Evolutionary conservation across 2,797 vertebrate species (phyloP).

Genomic region (Falco peregrinus): DNA sequence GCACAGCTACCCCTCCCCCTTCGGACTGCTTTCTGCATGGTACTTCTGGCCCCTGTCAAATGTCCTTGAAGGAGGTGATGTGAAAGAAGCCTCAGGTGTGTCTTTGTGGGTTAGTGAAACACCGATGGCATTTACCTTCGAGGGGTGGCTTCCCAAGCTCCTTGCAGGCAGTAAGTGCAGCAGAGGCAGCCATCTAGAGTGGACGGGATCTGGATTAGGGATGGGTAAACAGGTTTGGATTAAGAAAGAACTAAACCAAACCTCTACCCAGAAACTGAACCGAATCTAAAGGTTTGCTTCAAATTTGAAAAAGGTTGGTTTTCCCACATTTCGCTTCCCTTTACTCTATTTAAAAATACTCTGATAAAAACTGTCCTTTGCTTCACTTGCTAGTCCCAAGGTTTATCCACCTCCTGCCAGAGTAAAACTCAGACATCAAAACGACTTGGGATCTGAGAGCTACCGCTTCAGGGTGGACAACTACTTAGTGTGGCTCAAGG

Average conservation of each 20-base stretch:
- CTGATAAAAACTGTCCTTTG: background rate
- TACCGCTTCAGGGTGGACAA: background rate
- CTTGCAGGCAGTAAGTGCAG: slow-evolving; percentile 35
- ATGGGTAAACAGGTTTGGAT: slow-evolving; percentile 31
- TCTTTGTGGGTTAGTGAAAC: slow-evolving; percentile 14
- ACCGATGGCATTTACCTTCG: slow-evolving; percentile 25
- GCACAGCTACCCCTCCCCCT: background rate
- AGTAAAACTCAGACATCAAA: background rate
- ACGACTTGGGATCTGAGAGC: background rate
- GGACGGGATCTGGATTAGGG: slow-evolving; percentile 39
- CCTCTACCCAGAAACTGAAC: slow-evolving; percentile 20
- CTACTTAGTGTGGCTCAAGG: background rate
- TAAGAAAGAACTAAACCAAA: slow-evolving; percentile 41
- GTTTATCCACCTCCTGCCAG: background rate
- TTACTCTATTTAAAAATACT: background rate
- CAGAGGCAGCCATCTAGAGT: slow-evolving; percentile 43
- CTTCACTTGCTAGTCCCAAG: background rate
- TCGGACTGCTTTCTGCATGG: background rate
- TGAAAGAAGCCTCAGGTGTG: background rate
- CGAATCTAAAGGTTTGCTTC: background rate
- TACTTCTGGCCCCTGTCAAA: background rate
- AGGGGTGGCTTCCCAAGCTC: slow-evolving; percentile 19
- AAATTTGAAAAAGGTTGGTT: background rate
- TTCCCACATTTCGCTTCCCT: background rate
- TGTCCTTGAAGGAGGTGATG: background rate